Base-by-base conservation (phyloP, 2,113 vertebrate species). In the Origma solitaria region DNA sequence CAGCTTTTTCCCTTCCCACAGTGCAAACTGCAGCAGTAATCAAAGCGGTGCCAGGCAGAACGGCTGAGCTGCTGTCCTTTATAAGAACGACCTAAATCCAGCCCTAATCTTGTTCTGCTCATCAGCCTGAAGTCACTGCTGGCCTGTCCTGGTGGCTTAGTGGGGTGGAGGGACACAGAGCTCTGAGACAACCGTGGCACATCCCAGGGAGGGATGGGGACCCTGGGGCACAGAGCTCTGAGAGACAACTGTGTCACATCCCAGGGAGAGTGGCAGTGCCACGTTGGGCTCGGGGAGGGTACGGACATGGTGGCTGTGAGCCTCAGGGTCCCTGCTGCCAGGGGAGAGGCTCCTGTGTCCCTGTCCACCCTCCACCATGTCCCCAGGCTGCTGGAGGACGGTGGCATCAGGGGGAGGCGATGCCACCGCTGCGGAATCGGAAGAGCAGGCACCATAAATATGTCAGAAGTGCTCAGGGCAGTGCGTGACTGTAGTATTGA, bases 351-450 rank as follows among this genome's bases (percentile, higher is more conserved):
- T 40, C 17, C 44, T 0, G 1, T 50, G 27, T 13, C 2, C 1
- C 5, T 0, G 1, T 24, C 42, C 3, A 0, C 3, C 3, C 13
- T 45, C 27, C 0, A 0, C 3, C 10, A 27, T 50, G 11, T 68
- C 53, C 49, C 42, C 9, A 3, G 4, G 9, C 10, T 1, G 2
- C 50, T 15, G 9, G 16, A 45, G 42, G 42, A 7, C 24, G 60
- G 22, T 0, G 23, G 69, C 24, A 6, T 7, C 4, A 12, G 6
- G 49, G 44, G 31, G 73, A 37, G n/a, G n/a, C n/a, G n/a, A n/a
- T n/a, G n/a, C 23, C 4, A 0, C 33, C 3, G 3, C 30, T 42
- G 60, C 49, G 78, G 25, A 7, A 33, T 24, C 0, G 0, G 47
- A 38, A 31, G 23, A 56, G 35, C 69, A 45, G 75, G 19, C 45